Evolutionary conservation across 2,797 vertebrate genomes (phyloP), one percentile per base, ranked within the genome.

Genomic region (Tiaroga cobitis): DNA sequence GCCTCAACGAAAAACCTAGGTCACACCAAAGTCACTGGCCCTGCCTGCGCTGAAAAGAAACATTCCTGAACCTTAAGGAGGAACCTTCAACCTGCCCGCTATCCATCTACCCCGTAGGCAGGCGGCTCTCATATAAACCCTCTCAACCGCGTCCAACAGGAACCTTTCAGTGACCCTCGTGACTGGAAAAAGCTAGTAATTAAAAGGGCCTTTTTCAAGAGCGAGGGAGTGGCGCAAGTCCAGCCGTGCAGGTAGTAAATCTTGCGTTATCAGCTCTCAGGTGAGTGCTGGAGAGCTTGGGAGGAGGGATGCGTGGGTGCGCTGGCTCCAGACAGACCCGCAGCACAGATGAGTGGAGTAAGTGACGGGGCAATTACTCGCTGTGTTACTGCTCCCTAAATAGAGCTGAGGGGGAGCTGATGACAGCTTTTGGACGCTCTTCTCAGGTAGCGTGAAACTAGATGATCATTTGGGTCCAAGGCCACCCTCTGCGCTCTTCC

Each of bases 171-270:
- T 93, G 92, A 92, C 92, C 92, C 90, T 92, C 88, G 83, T 90
- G 86, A 92, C 91, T 92, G 84, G 94, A 95, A 85, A 81, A 93
- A 93, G 91, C 90, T 91, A 93, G 91, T 94, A 95, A 95, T 95
- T 95, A 95, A 94, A 94, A 88, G 85, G 88, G 61, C 82, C 87
- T 92, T 90, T 81, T 87, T 87, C 84, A 87, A 85, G 89, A 87
- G 89, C 90, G 85, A 81, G 34, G 92, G 88, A 82, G 85, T 88
- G 89, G 85, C 90, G 76, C 68, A 85, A 80, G 70, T 85, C 83
- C 89, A 91, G 88, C 89, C 91, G 85, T 91, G 41, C 85, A 90
- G 89, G 91, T 90, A 91, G 92, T 93, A 93, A 95, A 94, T 92
- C 92, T 90, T 77, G 82, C 89, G 87, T 84, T 90, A 80, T 90